Conservation (phyloP, 2,888 invertebrate genomes). For the Pteria penguin region DNA sequence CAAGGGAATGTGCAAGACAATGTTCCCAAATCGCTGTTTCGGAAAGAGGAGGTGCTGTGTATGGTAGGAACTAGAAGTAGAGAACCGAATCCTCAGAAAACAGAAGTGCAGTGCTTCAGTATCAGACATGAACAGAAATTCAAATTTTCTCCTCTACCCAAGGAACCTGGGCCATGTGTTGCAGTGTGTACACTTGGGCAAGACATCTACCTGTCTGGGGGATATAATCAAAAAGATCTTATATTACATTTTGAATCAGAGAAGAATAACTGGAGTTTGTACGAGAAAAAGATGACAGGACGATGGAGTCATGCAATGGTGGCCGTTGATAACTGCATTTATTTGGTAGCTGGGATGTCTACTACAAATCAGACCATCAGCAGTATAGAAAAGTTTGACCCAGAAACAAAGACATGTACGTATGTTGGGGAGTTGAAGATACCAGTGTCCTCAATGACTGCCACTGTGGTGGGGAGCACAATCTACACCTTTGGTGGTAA, state of each 20-base stretch:
- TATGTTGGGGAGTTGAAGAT: conserved; percentile 50
- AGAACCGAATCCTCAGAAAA: conserved; percentile 57
- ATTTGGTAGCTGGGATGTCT: conserved; percentile 56
- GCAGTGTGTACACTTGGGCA: conserved; percentile 54
- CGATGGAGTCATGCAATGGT: conserved; percentile 61
- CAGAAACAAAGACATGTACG: conserved; percentile 44
- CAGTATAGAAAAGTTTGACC: conserved; percentile 58
- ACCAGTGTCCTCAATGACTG: conserved; percentile 59
- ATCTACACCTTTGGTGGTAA: conserved; percentile 63
- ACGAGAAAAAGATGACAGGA: conserved; percentile 49
- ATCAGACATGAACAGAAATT: conserved; percentile 55
- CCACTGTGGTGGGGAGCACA: conserved; percentile 51
- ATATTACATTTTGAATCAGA: conserved; percentile 52
- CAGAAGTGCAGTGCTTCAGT: conserved; percentile 61
- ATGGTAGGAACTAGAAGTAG: conserved; percentile 59
- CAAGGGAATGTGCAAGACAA: not conserved
- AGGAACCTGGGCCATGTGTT: conserved; percentile 61
- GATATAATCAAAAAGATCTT: conserved; percentile 52
- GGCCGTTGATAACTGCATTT: conserved; percentile 44
- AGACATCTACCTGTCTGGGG: conserved; percentile 58
- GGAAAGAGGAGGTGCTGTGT: conserved; percentile 61
- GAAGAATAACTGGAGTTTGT: conserved; percentile 56
- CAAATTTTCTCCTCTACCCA: conserved; percentile 51
- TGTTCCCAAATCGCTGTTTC: conserved; percentile 16
- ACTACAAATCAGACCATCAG: conserved; percentile 51